Evolutionary conservation across 2,888 invertebrate species (phyloP).

Genomic region (Epinotia bilunana): DNA sequence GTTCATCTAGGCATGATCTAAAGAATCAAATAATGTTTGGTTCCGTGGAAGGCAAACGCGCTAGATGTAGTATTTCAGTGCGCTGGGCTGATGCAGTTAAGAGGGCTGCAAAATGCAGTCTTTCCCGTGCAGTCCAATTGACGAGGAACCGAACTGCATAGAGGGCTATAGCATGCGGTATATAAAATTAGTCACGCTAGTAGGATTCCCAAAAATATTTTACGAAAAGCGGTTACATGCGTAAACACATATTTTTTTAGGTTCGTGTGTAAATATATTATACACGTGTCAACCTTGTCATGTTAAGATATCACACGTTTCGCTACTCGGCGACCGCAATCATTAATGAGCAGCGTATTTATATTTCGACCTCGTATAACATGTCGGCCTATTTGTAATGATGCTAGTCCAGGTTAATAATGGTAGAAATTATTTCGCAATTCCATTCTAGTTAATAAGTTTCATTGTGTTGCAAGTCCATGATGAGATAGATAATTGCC

Average conservation of each 20-base stretch:
- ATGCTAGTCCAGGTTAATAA: constrained; percentile 30
- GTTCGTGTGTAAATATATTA: constrained; percentile 9
- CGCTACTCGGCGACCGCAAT: constrained; percentile 19
- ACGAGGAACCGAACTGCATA: no score
- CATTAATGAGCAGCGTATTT: constrained; percentile 26
- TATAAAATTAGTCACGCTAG: background rate
- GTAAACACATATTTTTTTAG: background rate
- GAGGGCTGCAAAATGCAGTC: no score
- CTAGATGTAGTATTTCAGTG: no score
- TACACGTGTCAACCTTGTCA: constrained; percentile 28
- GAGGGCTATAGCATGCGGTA: background rate
- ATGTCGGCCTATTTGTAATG: constrained; percentile 42
- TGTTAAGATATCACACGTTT: constrained; percentile 31
- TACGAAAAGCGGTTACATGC: background rate
- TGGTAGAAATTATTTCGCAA: constrained; percentile 21
- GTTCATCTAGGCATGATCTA: no score
- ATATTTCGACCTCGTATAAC: constrained; percentile 38
- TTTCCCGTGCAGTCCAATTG: no score
- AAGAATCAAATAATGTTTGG: no score
- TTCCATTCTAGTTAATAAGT: constrained; percentile 5
- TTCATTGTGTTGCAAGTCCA: background rate
- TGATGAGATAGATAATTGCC: background rate
- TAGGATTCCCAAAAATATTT: background rate
- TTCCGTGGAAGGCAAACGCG: no score
- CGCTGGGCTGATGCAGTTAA: no score